Evolutionary conservation across 2,888 invertebrate species (phyloP), one percentile per base, ranked within the genome.

Genomic region (Lordiphosa andalusiaca): DNA sequence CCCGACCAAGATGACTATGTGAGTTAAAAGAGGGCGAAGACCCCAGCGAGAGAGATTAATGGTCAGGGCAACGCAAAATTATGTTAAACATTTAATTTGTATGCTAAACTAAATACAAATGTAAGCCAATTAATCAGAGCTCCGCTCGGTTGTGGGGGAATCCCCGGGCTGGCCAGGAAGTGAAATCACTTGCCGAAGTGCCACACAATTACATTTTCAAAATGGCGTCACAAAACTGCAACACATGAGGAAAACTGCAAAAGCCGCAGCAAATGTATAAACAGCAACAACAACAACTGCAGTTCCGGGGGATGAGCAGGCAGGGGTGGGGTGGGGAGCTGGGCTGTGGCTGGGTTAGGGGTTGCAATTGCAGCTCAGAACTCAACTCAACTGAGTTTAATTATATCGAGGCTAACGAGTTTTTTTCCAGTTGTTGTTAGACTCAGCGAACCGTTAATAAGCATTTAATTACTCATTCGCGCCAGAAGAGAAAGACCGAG

Each of bases 391-490:
- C 76, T 83, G 76, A 76, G 76, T 72, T 76, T 81, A 76, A 76
- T 76, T 76, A 76, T 80, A 72, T 71, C 75, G 80, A 71, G 83
- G 71, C 84, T 84, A 84, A 81, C 84, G 73, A 78, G 40, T 40
- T 40, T 39, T 19, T 39, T 16, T 39, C 12, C 13, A 25, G 6
- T 21, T 19, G 13, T 40, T 40, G 9, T 40, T 40, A 5, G 44
- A 84, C 76, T 83, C 86, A 87, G 85, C 86, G 83, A 87, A 88
- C 84, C 87, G 87, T 88, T 87, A 87, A 87, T 85, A 85, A 80
- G 85, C 85, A 87, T 87, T 86, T 87, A 87, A 87, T 86, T 87
- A 87, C 73, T 71, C 73, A 83, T 56, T 81, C 74, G 68, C 56
- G 57, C 52, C 62, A 51, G 50, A 72, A 44, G 57, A 23, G 51